Conservation (phyloP, 2,113 vertebrate species). For the Mobula hypostoma region DNA sequence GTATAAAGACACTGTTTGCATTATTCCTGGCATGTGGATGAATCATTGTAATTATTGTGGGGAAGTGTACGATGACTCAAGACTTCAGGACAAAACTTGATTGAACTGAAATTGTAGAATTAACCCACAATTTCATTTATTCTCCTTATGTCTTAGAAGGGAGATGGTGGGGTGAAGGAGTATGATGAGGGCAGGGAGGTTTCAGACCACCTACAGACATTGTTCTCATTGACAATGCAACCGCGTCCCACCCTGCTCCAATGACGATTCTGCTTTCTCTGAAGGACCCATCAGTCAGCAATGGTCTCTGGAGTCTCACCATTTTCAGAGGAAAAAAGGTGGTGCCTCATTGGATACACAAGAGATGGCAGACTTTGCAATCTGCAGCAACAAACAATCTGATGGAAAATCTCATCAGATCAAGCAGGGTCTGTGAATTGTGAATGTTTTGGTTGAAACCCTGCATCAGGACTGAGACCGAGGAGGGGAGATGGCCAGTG, state of each 20-base stretch:
- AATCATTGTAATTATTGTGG: background rate
- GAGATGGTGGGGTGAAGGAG: too few relatives aligned
- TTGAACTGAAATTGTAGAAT: background rate
- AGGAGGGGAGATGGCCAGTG: too few relatives aligned
- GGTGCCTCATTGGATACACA: too few relatives aligned
- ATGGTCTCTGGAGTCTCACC: background rate
- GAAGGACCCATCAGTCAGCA: background rate
- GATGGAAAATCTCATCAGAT: too few relatives aligned
- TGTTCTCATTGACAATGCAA: background rate
- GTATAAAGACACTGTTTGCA: background rate
- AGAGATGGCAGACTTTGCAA: too few relatives aligned
- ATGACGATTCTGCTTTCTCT: background rate
- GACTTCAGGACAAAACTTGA: background rate
- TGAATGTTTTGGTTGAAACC: too few relatives aligned
- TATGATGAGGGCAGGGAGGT: too few relatives aligned
- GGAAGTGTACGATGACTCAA: background rate
- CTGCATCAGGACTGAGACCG: too few relatives aligned
- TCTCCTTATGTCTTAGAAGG: background rate
- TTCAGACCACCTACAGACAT: background rate
- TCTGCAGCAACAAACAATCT: too few relatives aligned
- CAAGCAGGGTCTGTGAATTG: too few relatives aligned
- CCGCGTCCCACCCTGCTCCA: background rate
- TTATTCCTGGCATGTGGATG: background rate
- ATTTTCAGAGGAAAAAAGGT: background rate
- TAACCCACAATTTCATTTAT: background rate